Evolutionary conservation across 2,113 vertebrate species (phyloP), one percentile per base, ranked within the genome.

Genomic region (Psophia crepitans): DNA sequence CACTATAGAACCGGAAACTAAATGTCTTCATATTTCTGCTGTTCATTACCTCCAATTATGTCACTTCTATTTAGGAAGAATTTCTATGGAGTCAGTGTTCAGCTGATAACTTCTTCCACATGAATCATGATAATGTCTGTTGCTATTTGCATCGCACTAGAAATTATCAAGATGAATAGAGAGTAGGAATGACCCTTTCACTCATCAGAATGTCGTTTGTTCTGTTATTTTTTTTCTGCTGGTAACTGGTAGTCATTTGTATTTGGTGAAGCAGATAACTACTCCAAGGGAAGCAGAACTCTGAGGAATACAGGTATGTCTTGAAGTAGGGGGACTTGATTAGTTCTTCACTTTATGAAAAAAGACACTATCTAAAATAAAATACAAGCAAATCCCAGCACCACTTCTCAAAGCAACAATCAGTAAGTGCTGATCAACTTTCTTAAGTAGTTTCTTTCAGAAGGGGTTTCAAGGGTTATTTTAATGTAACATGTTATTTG

Each of bases 111-210:
- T 90, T 76, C 33, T 80, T 91, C 54, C 53, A 74, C 60, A 51
- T 95, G 90, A 96, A 90, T 97, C 90, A 91, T 44, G 46, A 58
- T 80, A 90, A 97, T 68, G 58, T 74, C 53, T 93, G 43, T 85
- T 76, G 84, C 43, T 96, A 87, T 96, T 96, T 96, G 93, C 41
- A 17, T 41, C 96, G 93, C 63, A 51, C 69, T 91, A 79, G 87
- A 87, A 92, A 91, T 94, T 87, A 95, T 88, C 51, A 79, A 84
- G 87, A 93, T 82, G 43, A 95, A 92, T 84, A 78, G 71, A 90
- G 84, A 91, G 21, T 43, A 87, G 51, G 82, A 96, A 58, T 95
- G 60, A 81, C 66, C 57, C 65, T 91, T 91, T 81, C 78, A 85
- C 60, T 94, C 89, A 85, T 89, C 74, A 83, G 66, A 70, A 88